A percentile compares a stretch with the other conserved stretches of the same genome.
These are phyloP conservation scores for Champsocephalus gunnari DNA, from an alignment of 2,797 vertebrate genomes.

Conservation along the genomic window DNA sequence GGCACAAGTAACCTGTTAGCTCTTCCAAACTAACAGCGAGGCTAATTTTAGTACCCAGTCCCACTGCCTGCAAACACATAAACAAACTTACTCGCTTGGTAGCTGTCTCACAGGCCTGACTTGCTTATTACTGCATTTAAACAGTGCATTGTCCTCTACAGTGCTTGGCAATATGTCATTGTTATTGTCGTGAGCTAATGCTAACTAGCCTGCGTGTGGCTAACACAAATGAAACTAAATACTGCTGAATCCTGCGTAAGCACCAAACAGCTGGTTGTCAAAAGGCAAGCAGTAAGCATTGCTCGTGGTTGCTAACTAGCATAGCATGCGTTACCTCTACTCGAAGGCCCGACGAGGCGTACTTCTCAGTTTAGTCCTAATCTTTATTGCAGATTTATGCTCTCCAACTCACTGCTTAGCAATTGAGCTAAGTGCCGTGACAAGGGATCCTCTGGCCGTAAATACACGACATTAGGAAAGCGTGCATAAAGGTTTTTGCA, in stretches of 20 bases:
- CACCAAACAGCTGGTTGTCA: constrained; percentile 37
- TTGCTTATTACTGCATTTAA: constrained; percentile 11
- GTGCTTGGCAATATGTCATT: background rate
- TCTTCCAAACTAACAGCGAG: background rate
- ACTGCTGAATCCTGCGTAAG: background rate
- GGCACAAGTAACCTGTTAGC: constrained; percentile 49
- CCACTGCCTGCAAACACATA: background rate
- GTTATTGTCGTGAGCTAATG: constrained; percentile 17
- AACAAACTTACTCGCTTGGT: constrained; percentile 23
- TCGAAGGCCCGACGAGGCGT: constrained; percentile 80
- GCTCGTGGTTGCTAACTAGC: constrained; percentile 60
- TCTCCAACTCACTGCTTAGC: constrained; percentile 48
- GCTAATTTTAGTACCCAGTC: background rate
- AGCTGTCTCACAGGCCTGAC: constrained; percentile 42
- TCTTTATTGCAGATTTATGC: constrained; percentile 77
- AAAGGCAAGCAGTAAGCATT: constrained; percentile 18
- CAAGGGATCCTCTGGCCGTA: constrained; percentile 23
- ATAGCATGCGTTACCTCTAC: constrained; percentile 74
- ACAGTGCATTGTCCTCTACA: background rate
- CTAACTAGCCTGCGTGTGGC: constrained; percentile 10
- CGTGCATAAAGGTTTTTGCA: constrained; percentile 27
- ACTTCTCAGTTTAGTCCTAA: constrained; percentile 77
- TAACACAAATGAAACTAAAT: constrained; percentile 34
- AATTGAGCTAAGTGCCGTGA: constrained; percentile 56
- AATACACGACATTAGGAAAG: constrained; percentile 64